Conservation (phyloP, 2,797 vertebrate species). For the Yasuhikotakia modesta region DNA sequence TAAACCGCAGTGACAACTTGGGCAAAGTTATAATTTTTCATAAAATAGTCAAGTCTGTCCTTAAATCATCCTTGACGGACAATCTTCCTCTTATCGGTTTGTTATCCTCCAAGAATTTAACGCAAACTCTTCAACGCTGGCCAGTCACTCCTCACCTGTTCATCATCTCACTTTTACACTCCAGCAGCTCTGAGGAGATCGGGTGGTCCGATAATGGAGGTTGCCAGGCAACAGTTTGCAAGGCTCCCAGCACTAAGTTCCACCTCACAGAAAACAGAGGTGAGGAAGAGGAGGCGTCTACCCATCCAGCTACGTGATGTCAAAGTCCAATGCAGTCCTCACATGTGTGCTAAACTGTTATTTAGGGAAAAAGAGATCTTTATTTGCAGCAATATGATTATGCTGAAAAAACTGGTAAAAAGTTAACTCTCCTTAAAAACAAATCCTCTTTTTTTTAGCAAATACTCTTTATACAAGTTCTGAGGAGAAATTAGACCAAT, state of each 20-base stretch:
- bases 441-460: no score
- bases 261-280: background rate
- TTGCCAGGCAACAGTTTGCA: constrained; percentile 50
- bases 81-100: background rate
- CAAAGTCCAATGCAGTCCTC: background rate
- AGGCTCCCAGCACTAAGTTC: constrained; percentile 36
- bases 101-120: background rate
- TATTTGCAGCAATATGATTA: background rate
- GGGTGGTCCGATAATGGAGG: constrained; percentile 1
- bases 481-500: background rate
- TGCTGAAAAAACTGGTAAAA: background rate
- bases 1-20: no score
- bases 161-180: constrained; percentile 36
- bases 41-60: background rate
- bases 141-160: constrained; percentile 44
- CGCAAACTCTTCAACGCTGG: background rate
- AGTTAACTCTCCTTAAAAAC: background rate
- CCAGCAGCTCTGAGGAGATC: constrained; percentile 25
- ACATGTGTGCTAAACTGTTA: background rate
- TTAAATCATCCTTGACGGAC: background rate
- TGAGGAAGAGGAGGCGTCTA: background rate
- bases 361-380: background rate
- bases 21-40: constrained; percentile 1
- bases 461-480: no score
- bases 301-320: background rate